A percentile compares a stretch with the other conserved stretches of the same genome.
These are phyloP conservation scores for Plotosus lineatus DNA, from an alignment of 2,113 vertebrate species.

Conservation along the genomic window DNA sequence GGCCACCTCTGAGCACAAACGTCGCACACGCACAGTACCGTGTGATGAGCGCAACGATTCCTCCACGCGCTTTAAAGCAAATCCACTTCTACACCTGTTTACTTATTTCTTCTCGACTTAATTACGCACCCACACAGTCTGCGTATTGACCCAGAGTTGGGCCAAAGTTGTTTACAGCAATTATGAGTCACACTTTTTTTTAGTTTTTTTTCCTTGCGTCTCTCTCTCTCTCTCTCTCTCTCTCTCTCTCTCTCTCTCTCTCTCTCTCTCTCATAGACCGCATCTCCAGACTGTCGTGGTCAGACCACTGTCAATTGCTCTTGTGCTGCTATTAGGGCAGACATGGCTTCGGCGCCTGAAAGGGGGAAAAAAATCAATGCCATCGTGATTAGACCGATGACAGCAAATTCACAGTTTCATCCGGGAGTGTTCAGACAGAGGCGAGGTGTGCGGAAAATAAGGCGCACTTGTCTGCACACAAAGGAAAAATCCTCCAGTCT, in stretches of 20 bases:
- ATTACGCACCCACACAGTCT: conserved; percentile 70
- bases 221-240: background rate
- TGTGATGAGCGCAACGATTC: conserved; percentile 76
- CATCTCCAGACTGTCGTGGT: conserved; percentile 46
- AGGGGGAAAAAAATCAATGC: conserved; percentile 88
- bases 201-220: background rate
- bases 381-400: conserved; percentile 90
- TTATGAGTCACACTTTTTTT: conserved; percentile 40
- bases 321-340: conserved; percentile 49
- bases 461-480: conserved; percentile 62
- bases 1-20: conserved; percentile 81
- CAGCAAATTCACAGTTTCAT: conserved; percentile 89
- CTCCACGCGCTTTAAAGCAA: conserved; percentile 42
- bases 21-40: background rate
- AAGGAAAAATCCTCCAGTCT: conserved; percentile 58
- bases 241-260: background rate
- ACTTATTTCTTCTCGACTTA: conserved; percentile 36
- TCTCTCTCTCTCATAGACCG: conserved; percentile 37
- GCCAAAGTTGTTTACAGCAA: conserved; percentile 75
- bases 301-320: conserved; percentile 51
- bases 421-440: conserved; percentile 81
- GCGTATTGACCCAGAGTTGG: conserved; percentile 83
- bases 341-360: conserved; percentile 74
- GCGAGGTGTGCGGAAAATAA: conserved; percentile 75
- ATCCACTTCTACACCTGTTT: conserved; percentile 54